phyloP scores from a whole-genome alignment of 2,888 invertebrate genomes.

The Endomychus coccineus region DNA sequence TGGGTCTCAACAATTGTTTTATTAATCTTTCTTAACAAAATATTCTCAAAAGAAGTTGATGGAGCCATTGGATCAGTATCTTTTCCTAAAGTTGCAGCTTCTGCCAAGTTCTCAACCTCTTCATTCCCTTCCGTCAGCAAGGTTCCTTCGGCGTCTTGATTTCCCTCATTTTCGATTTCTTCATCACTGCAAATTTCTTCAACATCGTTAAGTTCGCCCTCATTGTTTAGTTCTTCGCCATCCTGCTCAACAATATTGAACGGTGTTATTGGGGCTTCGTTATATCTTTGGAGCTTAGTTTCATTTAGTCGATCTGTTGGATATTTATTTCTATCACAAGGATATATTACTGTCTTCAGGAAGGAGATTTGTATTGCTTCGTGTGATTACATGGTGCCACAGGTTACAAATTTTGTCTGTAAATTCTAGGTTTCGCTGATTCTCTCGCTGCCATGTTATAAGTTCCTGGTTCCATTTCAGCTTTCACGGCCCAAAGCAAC shows the following conservation, averaged over 20 bases:
- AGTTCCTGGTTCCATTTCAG: conserved; percentile 14
- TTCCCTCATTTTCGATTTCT: conserved; percentile 1
- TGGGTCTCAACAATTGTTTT: too few species aligned
- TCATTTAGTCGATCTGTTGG: too few species aligned
- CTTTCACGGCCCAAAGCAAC: conserved; percentile 16
- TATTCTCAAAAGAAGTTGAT: conserved; percentile 2
- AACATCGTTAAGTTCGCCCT: conserved; percentile 2
- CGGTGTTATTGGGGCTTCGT: too few species aligned
- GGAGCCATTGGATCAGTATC: conserved; percentile 1
- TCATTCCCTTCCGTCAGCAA: conserved; percentile 1
- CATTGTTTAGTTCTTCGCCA: conserved; percentile 1
- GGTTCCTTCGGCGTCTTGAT: background rate
- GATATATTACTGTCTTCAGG: too few species aligned
- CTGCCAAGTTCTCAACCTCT: conserved; percentile 2
- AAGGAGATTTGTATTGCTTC: too few species aligned
- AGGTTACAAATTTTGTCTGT: too few species aligned
- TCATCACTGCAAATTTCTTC: background rate
- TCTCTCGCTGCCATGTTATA: conserved; percentile 12
- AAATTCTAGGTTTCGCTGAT: too few species aligned
- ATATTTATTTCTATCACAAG: too few species aligned
- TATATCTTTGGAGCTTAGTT: too few species aligned
- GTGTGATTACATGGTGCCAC: too few species aligned
- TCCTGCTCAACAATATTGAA: conserved; percentile 8
- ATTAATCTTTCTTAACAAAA: too few species aligned
- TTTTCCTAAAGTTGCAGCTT: conserved; percentile 1